phyloP scores from a whole-genome alignment of 2,888 invertebrate genomes.

The Podabrus alpinus region DNA sequence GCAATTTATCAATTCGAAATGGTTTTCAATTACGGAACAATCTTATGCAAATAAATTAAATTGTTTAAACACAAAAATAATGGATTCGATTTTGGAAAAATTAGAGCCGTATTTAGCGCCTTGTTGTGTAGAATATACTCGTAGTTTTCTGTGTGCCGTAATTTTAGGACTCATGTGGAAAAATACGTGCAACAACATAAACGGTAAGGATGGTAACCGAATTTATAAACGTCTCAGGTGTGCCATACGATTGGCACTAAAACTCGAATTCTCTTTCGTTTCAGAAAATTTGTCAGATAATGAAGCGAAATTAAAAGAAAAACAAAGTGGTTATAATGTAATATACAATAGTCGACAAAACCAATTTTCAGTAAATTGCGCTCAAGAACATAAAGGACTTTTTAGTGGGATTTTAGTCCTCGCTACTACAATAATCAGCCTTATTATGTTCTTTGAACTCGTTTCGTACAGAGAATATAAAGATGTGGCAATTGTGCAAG shows the following conservation, averaged over 20 bases:
- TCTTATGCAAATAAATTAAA: conserved; percentile 35
- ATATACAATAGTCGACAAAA: conserved; percentile 55
- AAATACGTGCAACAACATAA: conserved; percentile 8
- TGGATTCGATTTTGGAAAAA: conserved; percentile 36
- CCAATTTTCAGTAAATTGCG: conserved; percentile 82
- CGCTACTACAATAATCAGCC: conserved; percentile 75
- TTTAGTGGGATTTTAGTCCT: conserved; percentile 71
- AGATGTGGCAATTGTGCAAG: conserved; percentile 71
- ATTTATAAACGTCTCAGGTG: conserved; percentile 21
- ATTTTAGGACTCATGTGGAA: conserved; percentile 72
- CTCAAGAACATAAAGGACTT: conserved; percentile 80
- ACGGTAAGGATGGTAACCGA: conserved; percentile 9
- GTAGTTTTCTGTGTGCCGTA: conserved; percentile 88
- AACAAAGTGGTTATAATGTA: conserved; percentile 42
- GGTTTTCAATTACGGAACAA: conserved; percentile 35
- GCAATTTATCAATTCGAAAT: conserved; percentile 37
- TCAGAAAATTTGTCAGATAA: conserved; percentile 18
- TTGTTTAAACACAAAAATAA: conserved; percentile 39
- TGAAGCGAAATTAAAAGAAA: conserved; percentile 32
- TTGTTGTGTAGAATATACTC: conserved; percentile 89
- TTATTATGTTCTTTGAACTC: conserved; percentile 87
- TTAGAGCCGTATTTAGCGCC: conserved; percentile 79
- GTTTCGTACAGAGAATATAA: conserved; percentile 66
- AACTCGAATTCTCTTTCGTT: conserved; percentile 5
- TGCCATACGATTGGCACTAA: conserved; percentile 10